Evolutionary conservation across 1,140 invertebrate species (phyloP), one percentile per base, ranked within the genome.

Genomic region (Drosophila ficusphila): DNA sequence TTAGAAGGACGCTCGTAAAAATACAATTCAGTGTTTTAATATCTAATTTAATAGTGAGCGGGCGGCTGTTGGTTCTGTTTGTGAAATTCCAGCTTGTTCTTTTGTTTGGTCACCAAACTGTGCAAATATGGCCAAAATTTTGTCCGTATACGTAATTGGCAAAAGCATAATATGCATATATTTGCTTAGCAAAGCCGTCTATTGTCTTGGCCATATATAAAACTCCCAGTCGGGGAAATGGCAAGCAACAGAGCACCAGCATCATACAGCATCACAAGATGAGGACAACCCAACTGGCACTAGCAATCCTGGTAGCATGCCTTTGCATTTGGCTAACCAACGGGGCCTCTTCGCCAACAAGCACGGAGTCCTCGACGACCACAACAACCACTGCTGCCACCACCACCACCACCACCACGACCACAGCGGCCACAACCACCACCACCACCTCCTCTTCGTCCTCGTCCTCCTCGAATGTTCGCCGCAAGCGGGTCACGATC

Each of bases 1-100:
- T 79, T 62, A 75, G 79, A 83, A 49, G 34, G 8, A 47, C 18
- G n/a, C 21, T 27, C 74, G 67, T 81, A 49, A 82, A 79, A 67
- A 61, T 61, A 54, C 57, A 41, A 46, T 25, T 12, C 16, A 49
- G 31, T 33, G 51, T 64, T 47, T 47, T 47, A 57, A 67, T 60
- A 54, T 52, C 38, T 34, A 52, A 51, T 51, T 67, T 49, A 36
- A 52, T 67, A 21, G 25, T 21, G 16, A 18, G 4, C 2, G 7
- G 7, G 4, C 42, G 2, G 31, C 31, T 25, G 19, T 19, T 42
- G 36, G 36, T 0, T 19, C n/a, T 4, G 0, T 34, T 3, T 51
- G 34, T 53, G 11, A 31, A 54, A 73, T 44, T 57, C 44, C 61
- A 39, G 60, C 16, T 23, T 23, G 31, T 47, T 79, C 34, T 49